Evolutionary conservation across 1,140 invertebrate species (phyloP), one percentile per base, ranked within the genome.

Genomic region (Cheumatopsyche charites): DNA sequence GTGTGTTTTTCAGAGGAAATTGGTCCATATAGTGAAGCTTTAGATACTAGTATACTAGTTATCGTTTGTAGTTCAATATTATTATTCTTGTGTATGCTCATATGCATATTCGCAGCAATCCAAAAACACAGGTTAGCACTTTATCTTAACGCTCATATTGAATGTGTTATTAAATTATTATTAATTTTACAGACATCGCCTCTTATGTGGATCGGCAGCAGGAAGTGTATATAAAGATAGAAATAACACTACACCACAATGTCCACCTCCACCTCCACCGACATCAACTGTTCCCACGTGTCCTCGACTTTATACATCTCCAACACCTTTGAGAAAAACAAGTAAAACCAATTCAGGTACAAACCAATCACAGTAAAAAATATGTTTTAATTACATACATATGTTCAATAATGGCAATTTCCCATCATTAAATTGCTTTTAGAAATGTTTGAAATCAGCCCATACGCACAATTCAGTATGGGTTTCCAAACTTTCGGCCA

Each of bases 381-480:
- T 61, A 61, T 21, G 17, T n/a, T n/a, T n/a, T n/a, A n/a, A n/a
- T n/a, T n/a, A n/a, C n/a, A n/a, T 49, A 36, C 29, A 36, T 36
- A 36, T 4, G 9, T 36, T 36, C 49, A 61, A 61, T 4, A 21
- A 21, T 15, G 12, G 4, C 12, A 21, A 61, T 21, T 21, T 3
- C 7, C 21, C 1, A 13, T 21, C 12, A 3, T 61, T 61, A 61
- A 23, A 19, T 6, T 25, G 19, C 4, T 67, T 80, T 79, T 82
- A 90, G 90, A 92, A 85, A 87, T 91, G 83, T 93, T 93, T 78
- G 92, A 93, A 79, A 93, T 94, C 75, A 92, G 90, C 78, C 92
- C 92, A 0, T 94, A 94, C 80, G 92, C 92, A 9, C 93, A 92
- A 63, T 94, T 93, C 79, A 91, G 90, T 0, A 88, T 93, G 84